phyloP scores from a whole-genome alignment of 2,113 vertebrate species.

The Psophia crepitans region DNA sequence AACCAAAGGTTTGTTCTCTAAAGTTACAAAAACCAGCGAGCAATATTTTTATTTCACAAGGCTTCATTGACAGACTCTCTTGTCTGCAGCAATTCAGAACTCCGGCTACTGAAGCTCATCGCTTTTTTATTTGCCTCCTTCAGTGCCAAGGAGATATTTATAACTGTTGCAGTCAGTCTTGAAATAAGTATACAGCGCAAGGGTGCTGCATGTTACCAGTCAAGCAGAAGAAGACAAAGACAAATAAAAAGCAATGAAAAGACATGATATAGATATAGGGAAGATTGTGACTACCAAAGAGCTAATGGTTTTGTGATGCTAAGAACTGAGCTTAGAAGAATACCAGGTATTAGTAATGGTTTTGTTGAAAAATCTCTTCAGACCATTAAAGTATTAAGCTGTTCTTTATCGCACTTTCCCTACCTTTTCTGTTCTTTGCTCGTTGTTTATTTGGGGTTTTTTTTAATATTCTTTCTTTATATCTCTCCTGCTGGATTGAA shows the following conservation, averaged over 20 bases:
- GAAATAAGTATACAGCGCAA: slow-evolving; percentile 52
- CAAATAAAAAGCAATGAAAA: slow-evolving; percentile 60
- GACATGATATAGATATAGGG: not conserved
- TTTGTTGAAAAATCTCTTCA: slow-evolving; percentile 51
- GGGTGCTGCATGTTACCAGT: slow-evolving; percentile 52
- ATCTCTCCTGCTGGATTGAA: slow-evolving; percentile 61
- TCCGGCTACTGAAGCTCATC: slow-evolving; percentile 43
- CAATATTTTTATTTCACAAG: slow-evolving; percentile 47
- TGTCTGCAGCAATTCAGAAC: slow-evolving; percentile 60
- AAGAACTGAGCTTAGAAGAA: slow-evolving; percentile 32
- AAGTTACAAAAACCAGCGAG: slow-evolving; percentile 7
- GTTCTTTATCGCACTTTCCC: slow-evolving; percentile 32
- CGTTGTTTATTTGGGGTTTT: not conserved
- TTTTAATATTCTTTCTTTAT: slow-evolving; percentile 41
- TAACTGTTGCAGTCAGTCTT: slow-evolving; percentile 57
- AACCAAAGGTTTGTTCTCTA: slow-evolving; percentile 39
- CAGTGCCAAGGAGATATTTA: slow-evolving; percentile 50
- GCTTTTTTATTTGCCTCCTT: slow-evolving; percentile 54
- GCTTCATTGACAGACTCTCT: slow-evolving; percentile 51
- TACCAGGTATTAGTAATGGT: not conserved
- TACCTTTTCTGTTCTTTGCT: slow-evolving; percentile 13
- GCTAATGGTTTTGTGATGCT: slow-evolving; percentile 14
- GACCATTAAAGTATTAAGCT: slow-evolving; percentile 62
- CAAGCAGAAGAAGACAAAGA: slow-evolving; percentile 64
- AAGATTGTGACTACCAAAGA: slow-evolving; percentile 36